Evolutionary conservation across 2,797 vertebrate genomes (phyloP).

Genomic region (Lagorchestes hirsutus): DNA sequence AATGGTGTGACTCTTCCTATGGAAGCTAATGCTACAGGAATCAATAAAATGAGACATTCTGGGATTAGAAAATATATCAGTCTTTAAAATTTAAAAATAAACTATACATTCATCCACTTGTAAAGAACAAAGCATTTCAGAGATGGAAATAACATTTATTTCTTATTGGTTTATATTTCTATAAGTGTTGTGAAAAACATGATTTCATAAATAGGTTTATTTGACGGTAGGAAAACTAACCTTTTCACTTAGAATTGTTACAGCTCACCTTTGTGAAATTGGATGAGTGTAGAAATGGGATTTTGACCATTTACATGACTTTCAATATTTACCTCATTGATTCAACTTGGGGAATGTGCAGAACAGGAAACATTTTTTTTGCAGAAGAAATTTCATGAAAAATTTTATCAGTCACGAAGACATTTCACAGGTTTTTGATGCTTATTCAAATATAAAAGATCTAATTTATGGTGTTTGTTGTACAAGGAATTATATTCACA

Average conservation of each 20-base stretch:
- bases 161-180: background rate
- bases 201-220: background rate
- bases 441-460: background rate
- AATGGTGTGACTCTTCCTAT: background rate
- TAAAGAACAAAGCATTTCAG: background rate
- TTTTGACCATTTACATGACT: background rate
- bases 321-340: background rate
- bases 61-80: background rate
- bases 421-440: background rate
- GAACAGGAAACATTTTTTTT: background rate
- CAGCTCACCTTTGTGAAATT: background rate
- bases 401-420: background rate
- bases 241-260: background rate
- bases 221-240: background rate
- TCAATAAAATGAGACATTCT: background rate
- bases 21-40: background rate
- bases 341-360: background rate
- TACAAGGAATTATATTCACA: background rate
- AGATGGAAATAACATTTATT: background rate
- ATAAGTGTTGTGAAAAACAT: background rate
- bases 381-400: background rate
- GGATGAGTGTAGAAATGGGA: background rate
- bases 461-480: background rate
- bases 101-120: background rate
- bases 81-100: background rate